Conservation (phyloP, 92 coral and sea anemone species). For the Ricordea florida region DNA sequence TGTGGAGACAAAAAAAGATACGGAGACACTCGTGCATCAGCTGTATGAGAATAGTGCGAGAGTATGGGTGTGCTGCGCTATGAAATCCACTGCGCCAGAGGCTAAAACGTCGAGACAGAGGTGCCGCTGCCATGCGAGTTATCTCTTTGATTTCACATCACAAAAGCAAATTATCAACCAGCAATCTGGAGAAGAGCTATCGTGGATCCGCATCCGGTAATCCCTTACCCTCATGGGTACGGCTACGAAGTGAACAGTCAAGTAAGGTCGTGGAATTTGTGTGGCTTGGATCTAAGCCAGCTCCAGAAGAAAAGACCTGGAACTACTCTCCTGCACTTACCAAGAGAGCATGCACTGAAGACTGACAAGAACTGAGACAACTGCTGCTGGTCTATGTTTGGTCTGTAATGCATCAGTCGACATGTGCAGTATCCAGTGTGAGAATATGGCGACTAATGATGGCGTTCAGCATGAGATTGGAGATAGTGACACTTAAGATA, state of each 20-base stretch:
- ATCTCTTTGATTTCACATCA: conserved; percentile 32
- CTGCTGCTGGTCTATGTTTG: conserved; percentile 4
- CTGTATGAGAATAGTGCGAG: conserved; percentile 37
- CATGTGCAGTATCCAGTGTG: conserved; percentile 1
- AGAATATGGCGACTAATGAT: conserved; percentile 24
- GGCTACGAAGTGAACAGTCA: conserved; percentile 16
- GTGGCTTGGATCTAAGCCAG: conserved; percentile 51
- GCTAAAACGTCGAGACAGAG: conserved; percentile 29
- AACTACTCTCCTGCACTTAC: conserved; percentile 40
- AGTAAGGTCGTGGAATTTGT: conserved; percentile 35
- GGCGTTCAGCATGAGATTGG: conserved; percentile 32
- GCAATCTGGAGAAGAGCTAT: conserved; percentile 47
- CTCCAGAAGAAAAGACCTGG: conserved; percentile 20
- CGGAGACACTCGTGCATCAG: conserved; percentile 37
- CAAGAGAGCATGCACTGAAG: conserved; percentile 23
- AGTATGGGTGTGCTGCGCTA: conserved; percentile 27
- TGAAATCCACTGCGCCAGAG: conserved; percentile 27
- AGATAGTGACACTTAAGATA: conserved; percentile 47
- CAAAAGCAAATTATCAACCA: conserved; percentile 40
- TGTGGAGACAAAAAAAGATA: conserved; percentile 30
- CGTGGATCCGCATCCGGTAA: conserved; percentile 8
- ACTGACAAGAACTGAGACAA: no score
- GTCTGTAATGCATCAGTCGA: conserved; percentile 19
- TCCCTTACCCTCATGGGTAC: conserved; percentile 40
- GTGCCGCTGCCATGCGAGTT: conserved; percentile 42